These are phyloP conservation scores for Sarcophaga rosellei DNA, from an alignment of 2,888 invertebrate species.

Conservation along the genomic window DNA sequence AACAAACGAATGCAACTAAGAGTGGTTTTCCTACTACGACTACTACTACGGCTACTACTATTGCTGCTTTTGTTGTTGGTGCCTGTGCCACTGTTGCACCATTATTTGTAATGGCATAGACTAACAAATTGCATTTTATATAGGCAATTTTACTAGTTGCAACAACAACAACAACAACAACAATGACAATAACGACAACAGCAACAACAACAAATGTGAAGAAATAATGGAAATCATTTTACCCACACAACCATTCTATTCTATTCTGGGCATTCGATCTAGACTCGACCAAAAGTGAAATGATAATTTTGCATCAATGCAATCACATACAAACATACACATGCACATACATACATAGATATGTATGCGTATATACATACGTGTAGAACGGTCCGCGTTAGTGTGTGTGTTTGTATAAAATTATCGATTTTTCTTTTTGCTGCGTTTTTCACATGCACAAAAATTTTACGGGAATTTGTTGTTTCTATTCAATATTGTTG, in stretches of 20 bases:
- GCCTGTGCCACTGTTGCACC: conserved; percentile 43
- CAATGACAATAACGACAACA: conserved; percentile 26
- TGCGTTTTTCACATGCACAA: conserved; percentile 40
- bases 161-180: conserved; percentile 36
- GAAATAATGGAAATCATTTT: conserved; percentile 56
- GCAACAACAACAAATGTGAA: conserved; percentile 18
- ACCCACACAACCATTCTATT: not conserved
- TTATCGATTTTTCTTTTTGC: conserved; percentile 58
- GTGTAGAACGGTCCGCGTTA: not conserved
- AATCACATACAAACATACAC: not conserved
- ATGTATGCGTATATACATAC: not conserved
- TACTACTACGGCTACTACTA: not conserved
- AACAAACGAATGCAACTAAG: conserved; percentile 41
- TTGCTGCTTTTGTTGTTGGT: conserved; percentile 1
- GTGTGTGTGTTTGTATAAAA: conserved; percentile 23
- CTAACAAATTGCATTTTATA: conserved; percentile 64
- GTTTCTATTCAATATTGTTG: not conserved
- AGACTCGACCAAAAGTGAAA: not conserved
- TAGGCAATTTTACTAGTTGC: conserved; percentile 65
- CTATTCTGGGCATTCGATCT: no score
- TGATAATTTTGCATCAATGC: not conserved
- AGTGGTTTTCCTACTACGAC: conserved; percentile 25
- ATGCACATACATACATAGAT: no score
- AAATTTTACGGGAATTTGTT: conserved; percentile 28
- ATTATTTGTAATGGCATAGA: conserved; percentile 65